These are phyloP conservation scores for Spilosoma lubricipeda DNA, from an alignment of 2,888 invertebrate species.

Conservation along the genomic window DNA sequence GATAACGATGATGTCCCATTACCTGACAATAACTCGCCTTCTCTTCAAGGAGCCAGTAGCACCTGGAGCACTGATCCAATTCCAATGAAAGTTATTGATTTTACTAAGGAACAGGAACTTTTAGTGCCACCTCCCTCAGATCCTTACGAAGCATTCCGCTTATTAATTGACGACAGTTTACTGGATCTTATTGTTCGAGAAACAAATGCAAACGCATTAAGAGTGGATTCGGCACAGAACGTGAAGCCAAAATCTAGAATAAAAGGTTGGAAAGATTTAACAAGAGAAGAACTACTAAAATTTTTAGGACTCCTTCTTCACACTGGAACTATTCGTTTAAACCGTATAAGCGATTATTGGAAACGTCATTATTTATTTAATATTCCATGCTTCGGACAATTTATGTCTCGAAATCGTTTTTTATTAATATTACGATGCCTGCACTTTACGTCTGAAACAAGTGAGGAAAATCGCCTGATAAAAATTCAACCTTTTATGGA, in stretches of 20 bases:
- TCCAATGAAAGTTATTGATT: constrained; percentile 18
- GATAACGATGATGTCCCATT: no score
- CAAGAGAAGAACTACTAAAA: no score
- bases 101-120: constrained; percentile 32
- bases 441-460: constrained; percentile 54
- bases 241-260: no score
- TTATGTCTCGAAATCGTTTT: constrained; percentile 51
- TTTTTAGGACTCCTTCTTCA: no score
- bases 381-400: constrained; percentile 43
- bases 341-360: constrained; percentile 60
- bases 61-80: no score
- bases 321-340: no score
- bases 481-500: constrained; percentile 60
- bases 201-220: no score
- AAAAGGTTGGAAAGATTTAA: no score
- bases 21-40: no score
- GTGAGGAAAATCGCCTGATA: constrained; percentile 48
- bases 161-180: constrained; percentile 41
- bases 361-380: constrained; percentile 59
- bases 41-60: no score
- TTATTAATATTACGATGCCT: constrained; percentile 51
- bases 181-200: constrained; percentile 12
- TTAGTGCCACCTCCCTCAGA: constrained; percentile 36
- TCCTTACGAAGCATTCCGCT: constrained; percentile 44
- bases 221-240: no score